phyloP scores from a whole-genome alignment of 2,888 invertebrate genomes.

The Drosophila anomalata region DNA sequence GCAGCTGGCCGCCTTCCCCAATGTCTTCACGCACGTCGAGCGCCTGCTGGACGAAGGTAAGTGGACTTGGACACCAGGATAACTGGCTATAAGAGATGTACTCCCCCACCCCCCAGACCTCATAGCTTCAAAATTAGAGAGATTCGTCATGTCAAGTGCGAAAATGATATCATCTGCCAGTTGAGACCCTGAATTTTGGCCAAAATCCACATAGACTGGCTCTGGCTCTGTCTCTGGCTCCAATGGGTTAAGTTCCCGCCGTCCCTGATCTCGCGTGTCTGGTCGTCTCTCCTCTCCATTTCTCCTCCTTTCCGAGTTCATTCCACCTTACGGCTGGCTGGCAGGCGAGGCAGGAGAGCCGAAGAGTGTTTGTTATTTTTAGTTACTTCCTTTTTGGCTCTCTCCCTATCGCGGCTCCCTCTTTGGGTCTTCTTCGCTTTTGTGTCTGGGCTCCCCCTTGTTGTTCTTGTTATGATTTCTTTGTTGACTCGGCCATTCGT shows the following conservation, averaged over 20 bases:
- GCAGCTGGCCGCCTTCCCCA: conserved; percentile 99
- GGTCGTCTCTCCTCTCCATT: conserved; percentile 8
- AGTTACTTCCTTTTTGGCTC: conserved; percentile 72
- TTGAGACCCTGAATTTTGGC: background rate
- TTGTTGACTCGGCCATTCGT: conserved; percentile 43
- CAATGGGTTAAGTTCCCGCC: conserved; percentile 19
- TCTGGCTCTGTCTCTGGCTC: too few species aligned
- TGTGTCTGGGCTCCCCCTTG: conserved; percentile 31
- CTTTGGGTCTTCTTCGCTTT: conserved; percentile 19
- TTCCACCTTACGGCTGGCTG: conserved; percentile 65
- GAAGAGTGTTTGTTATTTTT: conserved; percentile 74
- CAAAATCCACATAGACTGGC: background rate
- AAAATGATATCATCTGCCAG: background rate
- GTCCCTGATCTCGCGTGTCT: conserved; percentile 25
- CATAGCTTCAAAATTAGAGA: background rate
- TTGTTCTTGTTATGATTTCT: conserved; percentile 41
- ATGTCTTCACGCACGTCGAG: conserved; percentile 99
- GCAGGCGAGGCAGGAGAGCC: conserved; percentile 29
- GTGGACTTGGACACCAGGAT: conserved; percentile 23
- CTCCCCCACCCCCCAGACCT: background rate
- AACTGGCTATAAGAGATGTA: background rate
- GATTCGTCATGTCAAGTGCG: background rate
- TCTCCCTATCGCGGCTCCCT: conserved; percentile 52
- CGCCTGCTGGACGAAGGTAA: conserved; percentile 99
- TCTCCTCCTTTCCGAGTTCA: conserved; percentile 61